Conservation (phyloP, 2,113 vertebrate genomes). For the Numida meleagris region DNA sequence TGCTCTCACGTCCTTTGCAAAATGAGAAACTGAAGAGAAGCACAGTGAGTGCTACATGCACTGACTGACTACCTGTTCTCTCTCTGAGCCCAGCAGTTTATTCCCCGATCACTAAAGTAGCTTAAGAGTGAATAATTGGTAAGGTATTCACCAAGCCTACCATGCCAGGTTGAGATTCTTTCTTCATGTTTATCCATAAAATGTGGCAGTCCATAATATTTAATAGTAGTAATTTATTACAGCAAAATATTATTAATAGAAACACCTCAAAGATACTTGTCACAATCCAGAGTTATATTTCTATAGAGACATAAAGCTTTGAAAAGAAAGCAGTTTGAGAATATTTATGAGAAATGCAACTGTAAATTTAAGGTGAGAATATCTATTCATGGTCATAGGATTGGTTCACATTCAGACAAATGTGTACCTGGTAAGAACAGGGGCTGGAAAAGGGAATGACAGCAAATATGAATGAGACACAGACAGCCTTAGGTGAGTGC, state of each 20-base stretch:
- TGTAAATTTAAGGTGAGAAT: neutral
- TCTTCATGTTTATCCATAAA: constrained; percentile 16
- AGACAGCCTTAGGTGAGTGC: neutral
- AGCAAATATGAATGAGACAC: neutral
- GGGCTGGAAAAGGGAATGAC: neutral
- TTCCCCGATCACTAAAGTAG: constrained; percentile 12
- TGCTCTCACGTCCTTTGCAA: neutral
- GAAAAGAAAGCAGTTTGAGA: neutral
- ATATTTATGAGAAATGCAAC: neutral
- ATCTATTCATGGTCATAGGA: neutral
- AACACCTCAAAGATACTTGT: neutral
- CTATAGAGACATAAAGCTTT: neutral
- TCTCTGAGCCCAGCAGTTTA: neutral
- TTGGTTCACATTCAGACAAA: neutral
- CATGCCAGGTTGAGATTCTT: neutral
- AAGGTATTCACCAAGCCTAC: neutral
- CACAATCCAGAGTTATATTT: neutral
- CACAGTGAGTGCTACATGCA: accelerated
- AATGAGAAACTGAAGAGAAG: neutral
- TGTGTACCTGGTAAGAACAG: neutral
- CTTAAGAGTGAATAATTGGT: neutral
- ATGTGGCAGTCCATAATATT: neutral
- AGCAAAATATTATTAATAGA: neutral
- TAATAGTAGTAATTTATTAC: neutral
- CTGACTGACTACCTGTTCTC: neutral